These are phyloP conservation scores for Diogma glabrata DNA, from an alignment of 2,888 invertebrate genomes.

Conservation along the genomic window DNA sequence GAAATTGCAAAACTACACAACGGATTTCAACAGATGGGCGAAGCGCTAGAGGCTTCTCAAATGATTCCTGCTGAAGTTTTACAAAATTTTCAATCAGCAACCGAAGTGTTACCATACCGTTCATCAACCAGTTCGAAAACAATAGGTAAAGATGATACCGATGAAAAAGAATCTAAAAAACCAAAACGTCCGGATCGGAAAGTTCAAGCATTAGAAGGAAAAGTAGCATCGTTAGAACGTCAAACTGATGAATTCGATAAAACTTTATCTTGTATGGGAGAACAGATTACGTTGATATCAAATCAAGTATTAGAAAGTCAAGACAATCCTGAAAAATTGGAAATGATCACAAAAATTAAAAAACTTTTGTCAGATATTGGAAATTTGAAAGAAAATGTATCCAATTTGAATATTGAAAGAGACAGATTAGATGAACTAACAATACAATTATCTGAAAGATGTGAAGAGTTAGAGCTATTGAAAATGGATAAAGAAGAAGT, in stretches of 20 bases:
- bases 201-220: slow-evolving; percentile 12
- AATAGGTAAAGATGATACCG: no score
- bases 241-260: slow-evolving; percentile 14
- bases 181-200: slow-evolving; percentile 1
- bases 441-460: slow-evolving; percentile 9
- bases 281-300: no score
- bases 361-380: no score
- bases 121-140: no score
- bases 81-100: no score
- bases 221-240: slow-evolving; percentile 12
- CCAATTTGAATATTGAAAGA: slow-evolving; percentile 1
- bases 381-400: not conserved
- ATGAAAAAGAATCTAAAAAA: not conserved
- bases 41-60: no score
- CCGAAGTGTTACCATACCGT: no score
- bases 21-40: no score
- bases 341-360: not conserved
- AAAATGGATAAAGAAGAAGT: slow-evolving; percentile 62
- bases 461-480: slow-evolving; percentile 41
- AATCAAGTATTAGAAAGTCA: not conserved
- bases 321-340: not conserved
- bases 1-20: no score
- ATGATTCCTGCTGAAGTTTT: no score
- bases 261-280: slow-evolving; percentile 3
- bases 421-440: not conserved